Base-by-base conservation (phyloP, 2,888 invertebrate genomes). In the Trichogramma dendrolimi region DNA sequence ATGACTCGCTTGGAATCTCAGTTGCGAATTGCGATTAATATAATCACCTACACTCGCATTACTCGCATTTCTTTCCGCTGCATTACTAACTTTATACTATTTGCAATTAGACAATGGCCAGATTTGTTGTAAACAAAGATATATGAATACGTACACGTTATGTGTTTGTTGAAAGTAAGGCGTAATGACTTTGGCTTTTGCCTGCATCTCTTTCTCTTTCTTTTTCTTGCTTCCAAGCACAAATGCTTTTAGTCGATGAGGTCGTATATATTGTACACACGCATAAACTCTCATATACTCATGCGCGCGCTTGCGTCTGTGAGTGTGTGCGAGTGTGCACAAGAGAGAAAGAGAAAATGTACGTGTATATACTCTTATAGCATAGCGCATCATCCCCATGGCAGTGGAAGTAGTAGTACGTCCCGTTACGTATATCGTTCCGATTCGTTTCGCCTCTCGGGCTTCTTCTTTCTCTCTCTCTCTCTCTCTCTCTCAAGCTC, bases 221-320 rank as follows among this genome's bases (percentile, higher is more conserved):
- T 27, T 27, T 27, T 27, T 27, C 27, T 27, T 27, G 27, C 70
- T 73, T 74, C 66, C 70, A 14, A 39, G 72, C 72, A 27, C 27
- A 72, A 72, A 79, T 77, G 78, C 79, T 79, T 79, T 79, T 78
- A 79, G 79, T 75, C 76, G 78, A 79, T 79, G 79, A 79, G 75
- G 73, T 75, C 69, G 71, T 73, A 74, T 76, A 27, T 27, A 27
- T 27, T 27, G 27, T 27, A 27, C 27, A 27, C 27, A 27, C 27
- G 27, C 27, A 27, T 27, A 27, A 27, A 27, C 27, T 27, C 27
- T 27, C 3, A 27, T 27, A 27, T 27, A 27, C 27, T 27, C 27
- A 27, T 27, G 27, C 27, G 27, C 27, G 27, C 27, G 27, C 27
- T 27, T 27, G 27, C 27, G 27, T 27, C 3, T 27, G 27, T 27